phyloP scores from a whole-genome alignment of 2,888 invertebrate genomes.

The Tribolium freemani region DNA sequence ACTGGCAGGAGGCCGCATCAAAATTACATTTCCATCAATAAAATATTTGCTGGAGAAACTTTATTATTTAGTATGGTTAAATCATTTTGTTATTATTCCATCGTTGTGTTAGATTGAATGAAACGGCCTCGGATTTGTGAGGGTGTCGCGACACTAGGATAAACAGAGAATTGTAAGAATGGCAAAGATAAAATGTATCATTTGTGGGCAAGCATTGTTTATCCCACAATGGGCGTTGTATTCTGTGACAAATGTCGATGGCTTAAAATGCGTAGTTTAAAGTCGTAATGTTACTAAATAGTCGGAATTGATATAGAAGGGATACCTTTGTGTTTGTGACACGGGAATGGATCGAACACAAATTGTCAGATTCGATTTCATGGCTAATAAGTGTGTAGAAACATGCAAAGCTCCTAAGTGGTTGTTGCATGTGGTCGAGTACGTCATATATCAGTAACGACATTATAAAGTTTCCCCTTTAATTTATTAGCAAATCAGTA shows the following conservation, averaged over 20 bases:
- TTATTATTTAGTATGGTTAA: conserved; percentile 28
- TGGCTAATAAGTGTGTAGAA: conserved; percentile 29
- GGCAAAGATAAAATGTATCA: conserved; percentile 32
- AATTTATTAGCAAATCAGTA: conserved; percentile 37
- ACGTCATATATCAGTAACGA: conserved; percentile 34
- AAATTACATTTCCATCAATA: conserved; percentile 39
- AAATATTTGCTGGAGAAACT: conserved; percentile 26
- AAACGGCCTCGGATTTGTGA: neutral
- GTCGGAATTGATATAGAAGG: conserved; percentile 24
- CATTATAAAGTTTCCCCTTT: conserved; percentile 39
- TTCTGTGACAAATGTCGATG: conserved; percentile 29
- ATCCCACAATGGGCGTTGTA: conserved; percentile 16
- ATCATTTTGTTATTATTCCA: conserved; percentile 16
- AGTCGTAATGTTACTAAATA: conserved; percentile 28
- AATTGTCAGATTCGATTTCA: conserved; percentile 37
- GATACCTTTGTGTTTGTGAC: conserved; percentile 25
- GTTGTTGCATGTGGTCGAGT: conserved; percentile 21
- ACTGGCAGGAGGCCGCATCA: conserved; percentile 22
- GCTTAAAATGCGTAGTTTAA: conserved; percentile 14
- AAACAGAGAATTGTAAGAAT: conserved; percentile 19
- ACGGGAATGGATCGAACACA: conserved; percentile 24
- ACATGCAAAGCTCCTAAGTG: conserved; percentile 30
- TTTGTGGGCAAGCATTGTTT: conserved; percentile 22
- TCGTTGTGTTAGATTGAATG: conserved; percentile 14
- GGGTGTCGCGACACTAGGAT: conserved; percentile 1